phyloP scores from a whole-genome alignment of 2,113 vertebrate species.

The Entomyzon cyanotis region DNA sequence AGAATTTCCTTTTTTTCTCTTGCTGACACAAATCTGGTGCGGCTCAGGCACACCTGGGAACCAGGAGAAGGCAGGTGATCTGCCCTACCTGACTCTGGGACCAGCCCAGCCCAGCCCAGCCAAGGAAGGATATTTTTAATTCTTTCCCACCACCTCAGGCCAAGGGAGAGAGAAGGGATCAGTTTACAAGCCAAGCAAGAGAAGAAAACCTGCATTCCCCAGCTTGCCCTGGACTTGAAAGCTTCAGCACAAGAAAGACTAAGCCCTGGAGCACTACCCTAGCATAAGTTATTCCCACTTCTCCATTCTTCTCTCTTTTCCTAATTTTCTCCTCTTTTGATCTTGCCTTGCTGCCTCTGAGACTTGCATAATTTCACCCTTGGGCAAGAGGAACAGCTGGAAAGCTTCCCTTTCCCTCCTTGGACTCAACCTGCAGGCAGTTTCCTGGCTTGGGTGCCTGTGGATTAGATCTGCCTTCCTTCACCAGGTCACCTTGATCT shows the following conservation, averaged over 20 bases:
- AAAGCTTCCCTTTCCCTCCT: neutral
- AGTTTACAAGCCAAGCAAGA: neutral
- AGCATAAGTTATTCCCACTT: neutral
- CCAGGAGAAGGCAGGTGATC: neutral
- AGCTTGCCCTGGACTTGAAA: neutral
- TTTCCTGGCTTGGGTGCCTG: neutral
- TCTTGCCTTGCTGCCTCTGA: slow-evolving; percentile 1
- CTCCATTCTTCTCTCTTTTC: neutral
- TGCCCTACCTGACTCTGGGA: neutral
- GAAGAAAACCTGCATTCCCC: neutral
- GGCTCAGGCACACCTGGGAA: neutral
- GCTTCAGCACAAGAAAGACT: neutral
- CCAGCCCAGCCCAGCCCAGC: neutral
- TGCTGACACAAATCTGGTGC: accelerated
- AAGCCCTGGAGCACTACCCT: neutral
- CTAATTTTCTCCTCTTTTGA: slow-evolving; percentile 28
- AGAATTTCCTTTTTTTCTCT: neutral
- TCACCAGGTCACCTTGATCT: neutral
- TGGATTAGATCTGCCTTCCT: neutral
- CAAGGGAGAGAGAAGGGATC: neutral
- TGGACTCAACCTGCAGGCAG: neutral
- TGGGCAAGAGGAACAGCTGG: neutral
- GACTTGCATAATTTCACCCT: neutral
- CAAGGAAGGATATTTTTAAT: neutral
- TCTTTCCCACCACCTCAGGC: neutral